Evolutionary conservation across 2,113 vertebrate genomes (phyloP), one percentile per base, ranked within the genome.

Genomic region (Cathartes aura): DNA sequence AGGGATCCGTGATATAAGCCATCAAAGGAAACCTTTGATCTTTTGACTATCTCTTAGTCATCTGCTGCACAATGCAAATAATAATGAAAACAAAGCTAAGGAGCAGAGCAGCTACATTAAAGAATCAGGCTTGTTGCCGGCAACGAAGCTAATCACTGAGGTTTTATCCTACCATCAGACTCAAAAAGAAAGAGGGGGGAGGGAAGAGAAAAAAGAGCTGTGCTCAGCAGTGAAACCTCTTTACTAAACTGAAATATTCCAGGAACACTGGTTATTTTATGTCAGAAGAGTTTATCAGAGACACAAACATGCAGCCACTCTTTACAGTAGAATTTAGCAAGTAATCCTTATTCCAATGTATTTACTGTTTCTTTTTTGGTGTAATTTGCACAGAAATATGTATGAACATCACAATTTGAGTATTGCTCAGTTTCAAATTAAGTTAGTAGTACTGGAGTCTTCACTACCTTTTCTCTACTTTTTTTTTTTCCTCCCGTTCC

Each of bases 1-100:
- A 96, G 93, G 94, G 96, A 97, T 97, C 95, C 96, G 0, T 96
- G 96, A 97, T 97, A 90, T 93, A 97, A 97, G 95, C 97, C 96
- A 98, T 97, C 97, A 98, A 96, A 98, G 96, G 92, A 95, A 97
- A 97, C 96, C 96, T 97, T 98, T 98, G 97, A 98, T 97, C 97
- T 96, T 96, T 97, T 97, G 89, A 97, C 97, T 97, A 91, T 97
- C 94, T 97, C 97, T 94, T 95, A 92, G 93, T 94, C 87, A 87
- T 96, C 92, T 96, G 93, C 93, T 84, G 87, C 96, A 97, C 94
- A 96, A 97, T 97, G 96, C 95, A 96, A 96, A 95, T 95, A 95
- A 97, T 95, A 95, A 97, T 72, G 93, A 85, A 94, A 96, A 93
- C 93, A 95, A 96, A 95, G 93, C 96, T 87, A 47, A 94, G 87